Evolutionary conservation across 2,888 invertebrate species (phyloP).

Genomic region (Drosophila nr. perissopoda): DNA sequence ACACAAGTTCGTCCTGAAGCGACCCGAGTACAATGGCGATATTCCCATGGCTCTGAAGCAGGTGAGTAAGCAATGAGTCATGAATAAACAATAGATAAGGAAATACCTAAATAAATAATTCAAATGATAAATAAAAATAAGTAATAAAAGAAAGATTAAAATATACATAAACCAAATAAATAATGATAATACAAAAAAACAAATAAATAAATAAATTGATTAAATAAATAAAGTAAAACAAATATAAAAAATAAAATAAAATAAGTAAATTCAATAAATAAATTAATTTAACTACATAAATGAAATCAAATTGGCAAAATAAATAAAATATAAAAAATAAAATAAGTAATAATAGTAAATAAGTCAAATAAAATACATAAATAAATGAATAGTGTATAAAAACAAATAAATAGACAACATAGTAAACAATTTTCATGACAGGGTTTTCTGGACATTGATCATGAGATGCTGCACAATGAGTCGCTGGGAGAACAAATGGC

Average conservation of each 20-base stretch:
- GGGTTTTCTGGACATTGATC: slow-evolving; percentile 96
- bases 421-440: slow-evolving; percentile 72
- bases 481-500: slow-evolving; percentile 95
- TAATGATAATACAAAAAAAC: not conserved
- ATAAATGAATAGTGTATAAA: not conserved
- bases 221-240: not conserved
- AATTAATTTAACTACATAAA: not conserved
- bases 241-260: no score
- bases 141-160: not conserved
- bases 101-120: not conserved
- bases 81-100: not conserved
- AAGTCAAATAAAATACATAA: not conserved
- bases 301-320: not conserved
- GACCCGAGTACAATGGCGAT: slow-evolving; percentile 92
- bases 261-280: not conserved
- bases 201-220: not conserved
- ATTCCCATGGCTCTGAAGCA: slow-evolving; percentile 93
- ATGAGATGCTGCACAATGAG: slow-evolving; percentile 95
- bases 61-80: slow-evolving; percentile 84
- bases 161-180: not conserved
- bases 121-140: not conserved
- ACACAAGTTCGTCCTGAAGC: slow-evolving; percentile 94
- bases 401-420: not conserved
- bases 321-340: not conserved
- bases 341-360: not conserved